Evolutionary conservation across 2,888 invertebrate genomes (phyloP).

Genomic region (Disparrhopalites patrizii): DNA sequence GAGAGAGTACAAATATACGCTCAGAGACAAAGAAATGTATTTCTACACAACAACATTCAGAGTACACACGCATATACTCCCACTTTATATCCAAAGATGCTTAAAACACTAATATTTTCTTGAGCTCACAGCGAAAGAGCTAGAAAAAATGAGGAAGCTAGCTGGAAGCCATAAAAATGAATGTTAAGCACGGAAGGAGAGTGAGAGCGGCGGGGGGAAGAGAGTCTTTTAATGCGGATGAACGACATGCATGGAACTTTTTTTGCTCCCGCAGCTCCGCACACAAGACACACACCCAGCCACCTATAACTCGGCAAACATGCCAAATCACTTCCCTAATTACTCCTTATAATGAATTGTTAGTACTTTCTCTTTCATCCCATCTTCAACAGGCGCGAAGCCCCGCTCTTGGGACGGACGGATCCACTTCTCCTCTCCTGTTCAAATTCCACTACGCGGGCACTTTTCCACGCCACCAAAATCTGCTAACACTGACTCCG

Average conservation of each 20-base stretch:
- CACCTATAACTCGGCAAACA: constrained; percentile 23
- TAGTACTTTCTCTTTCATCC: background rate
- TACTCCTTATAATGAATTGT: constrained; percentile 29
- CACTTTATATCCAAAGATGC: background rate
- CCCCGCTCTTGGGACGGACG: no score
- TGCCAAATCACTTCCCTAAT: constrained; percentile 29
- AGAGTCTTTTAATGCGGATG: constrained; percentile 15
- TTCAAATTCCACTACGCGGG: no score
- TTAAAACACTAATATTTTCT: no score
- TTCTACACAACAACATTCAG: constrained; percentile 16
- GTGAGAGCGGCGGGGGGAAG: background rate
- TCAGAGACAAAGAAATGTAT: constrained; percentile 14
- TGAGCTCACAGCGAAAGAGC: background rate
- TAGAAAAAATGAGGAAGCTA: background rate
- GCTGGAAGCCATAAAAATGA: background rate
- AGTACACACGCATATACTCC: background rate
- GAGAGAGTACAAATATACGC: no score
- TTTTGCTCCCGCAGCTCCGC: constrained; percentile 18
- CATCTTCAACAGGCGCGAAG: no score
- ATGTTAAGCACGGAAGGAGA: no score
- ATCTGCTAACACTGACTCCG: no score
- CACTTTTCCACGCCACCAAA: no score
- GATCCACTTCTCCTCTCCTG: no score
- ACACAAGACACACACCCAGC: constrained; percentile 8
- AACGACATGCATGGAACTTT: constrained; percentile 8